Percentiles rank a stretch among this genome's conserved stretches.
phyloP scores from a whole-genome alignment of 1,140 invertebrate genomes.

The Drosophila suzukii region DNA sequence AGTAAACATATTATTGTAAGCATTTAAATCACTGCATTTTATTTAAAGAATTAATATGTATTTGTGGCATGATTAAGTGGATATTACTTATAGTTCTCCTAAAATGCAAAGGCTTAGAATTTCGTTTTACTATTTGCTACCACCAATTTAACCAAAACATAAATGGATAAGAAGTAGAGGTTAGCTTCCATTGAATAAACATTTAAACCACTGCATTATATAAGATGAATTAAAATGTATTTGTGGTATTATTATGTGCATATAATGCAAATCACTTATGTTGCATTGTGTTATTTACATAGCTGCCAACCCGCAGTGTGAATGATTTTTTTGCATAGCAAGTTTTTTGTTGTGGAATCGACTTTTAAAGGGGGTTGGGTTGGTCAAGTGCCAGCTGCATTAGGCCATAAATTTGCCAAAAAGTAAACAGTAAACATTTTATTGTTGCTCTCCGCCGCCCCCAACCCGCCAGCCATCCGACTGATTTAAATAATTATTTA shows the following conservation, averaged over 20 bases:
- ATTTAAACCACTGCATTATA: slow-evolving; percentile 8
- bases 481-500: slow-evolving; percentile 78
- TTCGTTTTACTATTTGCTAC: no score
- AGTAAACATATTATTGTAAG: no score
- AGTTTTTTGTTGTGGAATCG: slow-evolving; percentile 5
- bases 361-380: slow-evolving; percentile 9
- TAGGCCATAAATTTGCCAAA: slow-evolving; percentile 73
- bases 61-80: no score
- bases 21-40: no score
- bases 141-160: background rate
- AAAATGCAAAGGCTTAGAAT: no score
- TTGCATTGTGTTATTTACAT: slow-evolving; percentile 21
- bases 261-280: slow-evolving; percentile 26
- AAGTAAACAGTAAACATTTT: slow-evolving; percentile 80
- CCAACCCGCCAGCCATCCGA: slow-evolving; percentile 13
- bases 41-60: no score
- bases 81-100: no score
- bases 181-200: background rate
- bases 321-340: slow-evolving; percentile 17
- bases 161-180: background rate
- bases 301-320: slow-evolving; percentile 20
- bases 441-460: slow-evolving; percentile 46
- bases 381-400: slow-evolving; percentile 59
- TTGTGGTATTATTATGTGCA: slow-evolving; percentile 10
- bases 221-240: background rate